Conservation (phyloP, 2,113 vertebrate genomes). For the Cinclus mexicanus region DNA sequence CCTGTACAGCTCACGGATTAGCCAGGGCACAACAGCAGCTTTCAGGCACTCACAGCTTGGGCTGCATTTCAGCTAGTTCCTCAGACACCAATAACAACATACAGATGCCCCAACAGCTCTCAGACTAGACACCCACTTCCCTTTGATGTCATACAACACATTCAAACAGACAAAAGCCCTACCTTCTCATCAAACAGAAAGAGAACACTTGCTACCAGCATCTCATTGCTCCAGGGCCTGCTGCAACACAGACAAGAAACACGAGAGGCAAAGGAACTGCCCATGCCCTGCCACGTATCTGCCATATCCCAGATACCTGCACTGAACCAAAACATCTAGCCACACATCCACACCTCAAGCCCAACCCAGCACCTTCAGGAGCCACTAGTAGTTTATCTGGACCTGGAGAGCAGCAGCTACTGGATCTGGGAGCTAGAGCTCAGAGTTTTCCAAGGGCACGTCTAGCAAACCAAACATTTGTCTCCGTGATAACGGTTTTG, state of each 20-base stretch:
- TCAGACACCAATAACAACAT: background rate
- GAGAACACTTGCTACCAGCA: background rate
- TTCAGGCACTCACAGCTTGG: background rate
- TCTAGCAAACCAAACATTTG: background rate
- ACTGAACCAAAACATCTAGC: background rate
- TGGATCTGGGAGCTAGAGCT: background rate
- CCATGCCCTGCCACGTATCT: accelerated
- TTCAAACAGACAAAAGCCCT: background rate
- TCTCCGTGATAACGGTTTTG: accelerated
- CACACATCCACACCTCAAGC: background rate
- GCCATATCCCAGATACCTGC: background rate
- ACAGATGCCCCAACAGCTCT: background rate
- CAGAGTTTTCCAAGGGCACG: background rate
- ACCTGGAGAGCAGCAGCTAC: background rate
- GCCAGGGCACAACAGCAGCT: background rate
- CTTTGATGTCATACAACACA: background rate
- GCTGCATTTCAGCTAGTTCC: background rate
- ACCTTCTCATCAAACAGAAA: background rate
- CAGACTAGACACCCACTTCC: background rate
- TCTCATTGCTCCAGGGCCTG: background rate
- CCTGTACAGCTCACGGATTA: accelerated
- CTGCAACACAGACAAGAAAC: background rate
- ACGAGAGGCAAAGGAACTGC: background rate
- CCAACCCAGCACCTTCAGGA: background rate
- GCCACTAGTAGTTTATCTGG: background rate